Evolutionary conservation across 2,797 vertebrate genomes (phyloP), one percentile per base, ranked within the genome.

Genomic region (Mormyrus proboscirostris): DNA sequence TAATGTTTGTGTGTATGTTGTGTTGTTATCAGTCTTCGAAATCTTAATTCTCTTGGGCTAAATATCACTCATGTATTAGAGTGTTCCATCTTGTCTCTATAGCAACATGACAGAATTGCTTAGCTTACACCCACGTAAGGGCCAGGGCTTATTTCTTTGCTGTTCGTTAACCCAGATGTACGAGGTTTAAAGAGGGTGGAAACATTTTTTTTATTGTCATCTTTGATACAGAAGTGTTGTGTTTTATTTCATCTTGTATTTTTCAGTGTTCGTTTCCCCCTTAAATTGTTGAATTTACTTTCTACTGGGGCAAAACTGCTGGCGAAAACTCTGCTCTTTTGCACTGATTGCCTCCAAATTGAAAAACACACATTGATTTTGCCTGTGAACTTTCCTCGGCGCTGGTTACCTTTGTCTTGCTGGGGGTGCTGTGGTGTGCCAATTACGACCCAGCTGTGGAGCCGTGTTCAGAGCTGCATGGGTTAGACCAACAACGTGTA

Each of bases 41-140:
- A 51, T 82, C 51, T 83, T 89, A 89, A 92, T 87, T 91, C 90
- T 91, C 90, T 22, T 79, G 84, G 87, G 90, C 69, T 87, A 76
- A 85, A 91, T 90, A 92, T 90, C 83, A 88, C 51, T 90, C 90
- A 50, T 86, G 50, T 25, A 22, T 86, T 90, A 38, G 83, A 88
- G 88, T 65, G 50, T 92, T 90, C 90, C 55, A n/a, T 85, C 44
- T 87, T 51, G 92, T 93, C 89, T 91, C 92, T 91, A 92, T 92
- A 91, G 93, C 90, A 92, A 91, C 90, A 88, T 88, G 14, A 25
- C 44, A 10, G 86, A 73, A 49, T 89, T 90, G 87, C 91, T 85
- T 87, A 87, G 79, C 88, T 88, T 89, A 92, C 65, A 92, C 84
- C 88, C 57, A 4, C 19, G 53, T 53, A 89, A 73, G 62, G 55